Evolutionary conservation across 2,797 vertebrate genomes (phyloP).

Genomic region (Cuniculus paca): DNA sequence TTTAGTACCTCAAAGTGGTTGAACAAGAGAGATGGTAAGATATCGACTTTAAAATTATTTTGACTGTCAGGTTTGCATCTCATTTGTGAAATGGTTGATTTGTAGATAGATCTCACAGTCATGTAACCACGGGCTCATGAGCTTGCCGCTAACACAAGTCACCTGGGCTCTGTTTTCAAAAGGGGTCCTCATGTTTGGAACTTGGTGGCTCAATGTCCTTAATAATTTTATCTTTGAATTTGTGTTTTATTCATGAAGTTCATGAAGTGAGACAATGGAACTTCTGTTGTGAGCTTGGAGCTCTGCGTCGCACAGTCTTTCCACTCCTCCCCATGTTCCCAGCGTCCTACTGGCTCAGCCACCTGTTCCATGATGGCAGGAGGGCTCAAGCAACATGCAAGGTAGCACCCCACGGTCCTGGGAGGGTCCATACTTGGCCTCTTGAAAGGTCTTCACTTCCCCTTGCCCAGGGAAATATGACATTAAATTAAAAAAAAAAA

Average conservation of each 20-base stretch:
- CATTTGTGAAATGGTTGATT: neutral
- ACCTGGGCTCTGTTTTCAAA: neutral
- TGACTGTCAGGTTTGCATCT: neutral
- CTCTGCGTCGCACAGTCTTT: neutral
- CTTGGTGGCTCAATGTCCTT: constrained; percentile 2
- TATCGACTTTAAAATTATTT: neutral
- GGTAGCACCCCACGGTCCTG: neutral
- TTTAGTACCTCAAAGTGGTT: neutral
- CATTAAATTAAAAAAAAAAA: neutral
- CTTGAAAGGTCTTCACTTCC: neutral
- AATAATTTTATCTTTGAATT: neutral
- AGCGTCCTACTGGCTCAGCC: neutral
- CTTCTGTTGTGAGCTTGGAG: neutral
- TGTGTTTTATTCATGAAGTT: neutral
- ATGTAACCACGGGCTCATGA: neutral
- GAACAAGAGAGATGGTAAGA: neutral
- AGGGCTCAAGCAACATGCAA: neutral
- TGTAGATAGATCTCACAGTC: neutral
- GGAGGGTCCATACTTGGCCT: neutral
- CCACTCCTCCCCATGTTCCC: neutral
- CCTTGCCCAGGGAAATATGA: neutral
- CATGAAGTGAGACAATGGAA: neutral
- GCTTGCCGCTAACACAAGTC: no score
- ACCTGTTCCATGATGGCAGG: neutral
- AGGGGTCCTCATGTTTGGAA: neutral